phyloP scores from a whole-genome alignment of 2,113 vertebrate species.

The Oplegnathus fasciatus region DNA sequence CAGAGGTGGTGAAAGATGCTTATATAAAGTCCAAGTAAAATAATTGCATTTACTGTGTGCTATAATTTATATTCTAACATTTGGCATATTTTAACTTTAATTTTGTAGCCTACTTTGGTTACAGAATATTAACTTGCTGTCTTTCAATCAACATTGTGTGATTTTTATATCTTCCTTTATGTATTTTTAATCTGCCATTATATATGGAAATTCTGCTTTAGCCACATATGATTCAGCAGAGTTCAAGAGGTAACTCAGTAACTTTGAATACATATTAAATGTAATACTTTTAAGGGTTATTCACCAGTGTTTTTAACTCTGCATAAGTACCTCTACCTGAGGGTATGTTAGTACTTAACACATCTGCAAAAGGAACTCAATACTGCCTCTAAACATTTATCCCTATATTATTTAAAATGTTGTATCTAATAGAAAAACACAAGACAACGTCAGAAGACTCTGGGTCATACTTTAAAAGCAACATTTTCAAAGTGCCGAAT shows the following conservation, averaged over 20 bases:
- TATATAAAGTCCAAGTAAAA: neutral
- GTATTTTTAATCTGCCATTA: neutral
- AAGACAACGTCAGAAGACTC: neutral
- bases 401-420: neutral
- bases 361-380: neutral
- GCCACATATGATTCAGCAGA: neutral
- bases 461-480: constrained; percentile 14
- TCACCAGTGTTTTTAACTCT: neutral
- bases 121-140: neutral
- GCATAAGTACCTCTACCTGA: too few species aligned
- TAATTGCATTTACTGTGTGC: neutral
- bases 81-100: neutral
- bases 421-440: neutral
- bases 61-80: neutral
- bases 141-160: neutral
- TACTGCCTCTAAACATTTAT: neutral
- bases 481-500: neutral
- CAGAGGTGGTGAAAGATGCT: neutral
- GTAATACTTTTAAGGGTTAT: neutral
- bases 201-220: neutral
- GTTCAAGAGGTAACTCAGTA: neutral
- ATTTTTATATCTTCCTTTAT: neutral
- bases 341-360: neutral
- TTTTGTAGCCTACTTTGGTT: neutral
- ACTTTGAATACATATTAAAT: neutral